Evolutionary conservation across 2,888 invertebrate genomes (phyloP).

Genomic region (Amphimallon solstitiale): DNA sequence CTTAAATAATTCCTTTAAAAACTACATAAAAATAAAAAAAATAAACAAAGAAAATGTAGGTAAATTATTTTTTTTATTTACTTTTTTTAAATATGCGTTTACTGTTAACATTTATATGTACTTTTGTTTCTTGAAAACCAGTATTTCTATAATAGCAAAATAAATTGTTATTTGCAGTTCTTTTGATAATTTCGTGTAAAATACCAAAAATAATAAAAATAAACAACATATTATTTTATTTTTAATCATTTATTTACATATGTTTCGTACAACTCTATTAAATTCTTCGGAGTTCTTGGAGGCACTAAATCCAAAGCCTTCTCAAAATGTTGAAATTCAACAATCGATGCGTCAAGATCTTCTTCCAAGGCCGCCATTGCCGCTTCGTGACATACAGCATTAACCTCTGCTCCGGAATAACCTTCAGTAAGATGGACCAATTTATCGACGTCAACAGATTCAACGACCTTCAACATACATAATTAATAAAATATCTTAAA

Average conservation of each 20-base stretch:
- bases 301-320: slow-evolving; percentile 75
- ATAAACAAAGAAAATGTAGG: no score
- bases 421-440: slow-evolving; percentile 78
- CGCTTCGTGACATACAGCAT: slow-evolving; percentile 92
- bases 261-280: slow-evolving; percentile 74
- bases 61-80: no score
- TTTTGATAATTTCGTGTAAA: background rate
- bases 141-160: no score
- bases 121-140: no score
- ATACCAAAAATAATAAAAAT: background rate
- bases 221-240: slow-evolving; percentile 23
- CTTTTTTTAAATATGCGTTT: no score
- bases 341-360: slow-evolving; percentile 70
- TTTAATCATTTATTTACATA: slow-evolving; percentile 40
- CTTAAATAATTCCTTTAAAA: no score
- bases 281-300: slow-evolving; percentile 79
- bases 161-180: background rate
- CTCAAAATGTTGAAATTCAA: slow-evolving; percentile 78
- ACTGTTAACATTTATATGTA: no score
- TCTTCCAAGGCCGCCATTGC: slow-evolving; percentile 86
- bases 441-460: slow-evolving; percentile 72
- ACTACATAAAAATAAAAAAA: no score
- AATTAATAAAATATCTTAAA: background rate
- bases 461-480: slow-evolving; percentile 53
- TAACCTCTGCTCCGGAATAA: slow-evolving; percentile 94